Evolutionary conservation across 2,888 invertebrate genomes (phyloP), one percentile per base, ranked within the genome.

Genomic region (Drosophila nigricruria): DNA sequence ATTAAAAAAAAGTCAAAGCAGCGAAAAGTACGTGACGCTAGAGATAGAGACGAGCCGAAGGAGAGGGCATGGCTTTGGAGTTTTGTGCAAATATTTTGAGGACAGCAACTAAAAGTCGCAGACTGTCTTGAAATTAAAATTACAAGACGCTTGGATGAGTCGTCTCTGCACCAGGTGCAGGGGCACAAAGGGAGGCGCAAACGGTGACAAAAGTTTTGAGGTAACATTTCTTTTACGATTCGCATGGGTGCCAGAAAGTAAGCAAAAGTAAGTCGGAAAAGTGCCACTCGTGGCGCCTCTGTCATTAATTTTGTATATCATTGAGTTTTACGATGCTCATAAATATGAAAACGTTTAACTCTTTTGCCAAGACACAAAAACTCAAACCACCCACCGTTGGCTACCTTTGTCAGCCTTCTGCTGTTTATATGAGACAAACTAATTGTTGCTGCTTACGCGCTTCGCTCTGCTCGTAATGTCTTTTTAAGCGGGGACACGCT

Each of bases 301-400:
- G 83, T 85, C 90, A 91, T 91, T 91, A 91, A 91, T 91, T 91
- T 91, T 89, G 90, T 82, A 81, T 91, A 90, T 91, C 91, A 91
- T 91, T 90, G 90, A 84, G 88, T 90, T 92, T 91, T 91, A 92
- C 90, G 88, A 88, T 83, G 81, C 87, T 87, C 92, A 88, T 92
- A 92, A 92, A 92, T 91, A 92, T 87, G 81, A 84, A 90, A 91
- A 90, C 92, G 83, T 89, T 91, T 91, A 91, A 91, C 88, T 92
- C 90, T 88, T 89, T 88, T 89, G 84, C 73, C 75, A 62, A 68
- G 60, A 32, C 45, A 25, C 9, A 23, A 23, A 16, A 16, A 49
- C 16, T 20, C 40, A 8, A 1, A 1, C 0, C 27, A 27, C 40
- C 16, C 6, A 47, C 16, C 12, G 2, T 36, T 12, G 25, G 23